Conservation (phyloP, 2,113 vertebrate genomes). For the Tachuris rubrigastra region DNA sequence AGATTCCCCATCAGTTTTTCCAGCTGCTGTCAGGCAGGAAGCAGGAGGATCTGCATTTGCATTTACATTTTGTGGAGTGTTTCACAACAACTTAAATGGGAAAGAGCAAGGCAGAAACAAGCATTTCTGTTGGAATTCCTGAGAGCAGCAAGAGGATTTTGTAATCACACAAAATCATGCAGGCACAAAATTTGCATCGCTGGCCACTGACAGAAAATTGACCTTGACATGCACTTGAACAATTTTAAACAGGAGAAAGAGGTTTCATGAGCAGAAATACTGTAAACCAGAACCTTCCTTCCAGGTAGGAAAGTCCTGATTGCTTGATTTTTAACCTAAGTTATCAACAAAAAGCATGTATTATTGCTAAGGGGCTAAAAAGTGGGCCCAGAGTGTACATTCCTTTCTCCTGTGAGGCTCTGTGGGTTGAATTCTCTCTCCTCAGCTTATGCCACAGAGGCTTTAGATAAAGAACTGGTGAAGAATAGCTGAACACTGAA, state of each 20-base stretch:
- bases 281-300: not conserved
- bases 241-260: not conserved
- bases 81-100: not conserved
- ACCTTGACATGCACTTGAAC: not conserved
- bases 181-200: not conserved
- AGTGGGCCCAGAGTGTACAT: not conserved
- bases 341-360: not conserved
- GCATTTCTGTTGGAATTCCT: not conserved
- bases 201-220: not conserved
- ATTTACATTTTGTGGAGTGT: not conserved
- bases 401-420: not conserved
- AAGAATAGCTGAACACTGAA: constrained; percentile 8
- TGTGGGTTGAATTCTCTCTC: not conserved
- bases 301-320: not conserved
- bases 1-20: not conserved
- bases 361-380: not conserved
- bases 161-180: not conserved
- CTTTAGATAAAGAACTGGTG: constrained; percentile 7
- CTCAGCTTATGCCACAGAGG: not conserved
- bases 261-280: not conserved
- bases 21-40: not conserved
- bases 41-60: not conserved
- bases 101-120: not conserved
- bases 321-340: not conserved
- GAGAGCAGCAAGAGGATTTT: not conserved